Evolutionary conservation across 2,797 vertebrate genomes (phyloP).

Genomic region (Lagocephalus sceleratus): DNA sequence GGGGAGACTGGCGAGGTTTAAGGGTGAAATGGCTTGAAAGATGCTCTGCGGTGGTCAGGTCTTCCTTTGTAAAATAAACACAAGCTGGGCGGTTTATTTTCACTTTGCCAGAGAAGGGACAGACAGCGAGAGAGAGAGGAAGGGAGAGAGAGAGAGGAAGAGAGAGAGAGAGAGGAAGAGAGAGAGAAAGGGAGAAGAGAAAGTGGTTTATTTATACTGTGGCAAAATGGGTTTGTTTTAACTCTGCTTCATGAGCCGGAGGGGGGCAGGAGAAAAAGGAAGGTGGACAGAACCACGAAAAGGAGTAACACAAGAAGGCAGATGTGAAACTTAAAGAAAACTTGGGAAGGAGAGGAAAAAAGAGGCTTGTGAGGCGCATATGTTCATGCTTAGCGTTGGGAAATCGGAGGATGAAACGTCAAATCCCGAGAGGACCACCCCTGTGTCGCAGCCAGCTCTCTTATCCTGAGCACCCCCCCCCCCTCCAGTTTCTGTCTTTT

Average conservation of each 20-base stretch:
- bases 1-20: slow-evolving; percentile 54
- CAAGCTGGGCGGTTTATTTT: slow-evolving; percentile 63
- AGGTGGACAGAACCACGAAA: slow-evolving; percentile 42
- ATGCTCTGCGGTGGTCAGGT: slow-evolving; percentile 66
- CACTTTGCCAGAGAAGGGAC: slow-evolving; percentile 43
- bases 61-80: slow-evolving; percentile 73
- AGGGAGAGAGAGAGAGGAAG: slow-evolving; percentile 12
- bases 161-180: slow-evolving; percentile 12
- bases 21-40: slow-evolving; percentile 48
- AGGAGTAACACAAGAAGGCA: slow-evolving; percentile 52
- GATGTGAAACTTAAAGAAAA: slow-evolving; percentile 35
- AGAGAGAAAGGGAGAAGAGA: slow-evolving; percentile 16
- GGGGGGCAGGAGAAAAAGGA: slow-evolving; percentile 29
- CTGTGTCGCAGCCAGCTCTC: slow-evolving; percentile 21
- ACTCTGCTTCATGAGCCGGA: slow-evolving; percentile 54
- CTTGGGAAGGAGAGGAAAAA: slow-evolving; percentile 16
- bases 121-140: too few species aligned
- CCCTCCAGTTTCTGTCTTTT: slow-evolving; percentile 17
- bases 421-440: slow-evolving; percentile 34
- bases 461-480: slow-evolving; percentile 9
- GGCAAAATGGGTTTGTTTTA: slow-evolving; percentile 67
- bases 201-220: slow-evolving; percentile 68
- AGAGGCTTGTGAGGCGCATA: slow-evolving; percentile 23
- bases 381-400: slow-evolving; percentile 58
- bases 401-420: slow-evolving; percentile 54